Base-by-base conservation (phyloP, 1,140 invertebrate genomes). In the Trachymyrmex cornetzi region DNA sequence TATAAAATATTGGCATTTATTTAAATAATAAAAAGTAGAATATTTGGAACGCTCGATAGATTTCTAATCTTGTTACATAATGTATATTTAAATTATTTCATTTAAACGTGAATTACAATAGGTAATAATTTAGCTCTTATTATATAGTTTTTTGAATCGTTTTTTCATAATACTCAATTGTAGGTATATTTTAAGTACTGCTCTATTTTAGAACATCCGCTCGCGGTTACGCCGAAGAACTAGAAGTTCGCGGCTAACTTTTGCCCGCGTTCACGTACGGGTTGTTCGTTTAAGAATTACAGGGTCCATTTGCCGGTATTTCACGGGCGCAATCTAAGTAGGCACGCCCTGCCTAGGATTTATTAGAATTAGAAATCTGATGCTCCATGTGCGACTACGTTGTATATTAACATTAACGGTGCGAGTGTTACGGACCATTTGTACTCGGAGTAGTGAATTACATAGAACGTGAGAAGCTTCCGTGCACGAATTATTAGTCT, bases 351-450 rank as follows among this genome's bases (percentile, higher is more conserved):
- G 74, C 88, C 85, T 72, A 72, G 85, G 92, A 93, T 94, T 93
- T 94, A 94, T 93, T 93, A 93, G 92, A 93, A 94, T 93, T 93
- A 94, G 93, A 92, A 93, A 93, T 93, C 92, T 91, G 88, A 93
- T 89, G 90, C 87, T 85, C 87, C 87, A 86, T 90, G 87, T 85
- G 84, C 74, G 82, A 85, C 88, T 77, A 71, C 75, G 87, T 91
- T 82, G 90, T 93, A 93, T 92, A 93, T 93, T 93, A 94, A 88
- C 90, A 93, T 93, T 93, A 93, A 91, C 90, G 90, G 82, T 80
- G 30, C 75, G 84, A 88, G 81, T 90, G 87, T 89, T 90, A 72
- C 88, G 85, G 89, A 85, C 89, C 92, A 93, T 94, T 93, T 93
- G 92, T 93, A 93, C 88, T 89, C 86, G 44, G 67, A 84, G 89